Conservation (phyloP, 2,797 vertebrate species). For the Notoglanidium macrostoma region DNA sequence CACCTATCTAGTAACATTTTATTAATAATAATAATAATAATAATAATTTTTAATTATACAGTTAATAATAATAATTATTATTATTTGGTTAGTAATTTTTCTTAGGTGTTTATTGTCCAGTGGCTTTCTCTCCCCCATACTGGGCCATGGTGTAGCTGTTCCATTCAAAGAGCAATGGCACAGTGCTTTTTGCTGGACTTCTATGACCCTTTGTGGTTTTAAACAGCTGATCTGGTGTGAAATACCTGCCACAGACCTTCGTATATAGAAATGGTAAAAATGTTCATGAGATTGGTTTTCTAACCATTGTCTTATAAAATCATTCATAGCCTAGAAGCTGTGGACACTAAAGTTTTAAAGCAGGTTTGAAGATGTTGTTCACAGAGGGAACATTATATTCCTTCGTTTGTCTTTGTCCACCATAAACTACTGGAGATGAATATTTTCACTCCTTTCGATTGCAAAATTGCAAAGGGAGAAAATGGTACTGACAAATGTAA, state of each 20-base stretch:
- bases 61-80: too few species aligned
- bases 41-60: too few species aligned
- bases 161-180: neutral
- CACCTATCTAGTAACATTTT: too few species aligned
- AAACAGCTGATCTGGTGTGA: neutral
- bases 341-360: neutral
- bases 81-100: neutral
- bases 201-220: neutral
- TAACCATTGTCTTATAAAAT: neutral
- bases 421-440: too few species aligned
- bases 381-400: neutral
- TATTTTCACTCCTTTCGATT: neutral
- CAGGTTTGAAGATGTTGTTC: neutral
- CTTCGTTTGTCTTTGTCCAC: neutral
- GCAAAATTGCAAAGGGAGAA: neutral
- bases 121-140: neutral
- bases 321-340: neutral
- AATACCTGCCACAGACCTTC: neutral
- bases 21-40: too few species aligned
- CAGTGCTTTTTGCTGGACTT: neutral
- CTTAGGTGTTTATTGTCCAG: neutral
- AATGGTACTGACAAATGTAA: neutral
- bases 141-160: neutral
- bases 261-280: neutral
- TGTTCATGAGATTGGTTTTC: neutral